Conservation (phyloP, 2,797 vertebrate species). For the Hyperoplus immaculatus region DNA sequence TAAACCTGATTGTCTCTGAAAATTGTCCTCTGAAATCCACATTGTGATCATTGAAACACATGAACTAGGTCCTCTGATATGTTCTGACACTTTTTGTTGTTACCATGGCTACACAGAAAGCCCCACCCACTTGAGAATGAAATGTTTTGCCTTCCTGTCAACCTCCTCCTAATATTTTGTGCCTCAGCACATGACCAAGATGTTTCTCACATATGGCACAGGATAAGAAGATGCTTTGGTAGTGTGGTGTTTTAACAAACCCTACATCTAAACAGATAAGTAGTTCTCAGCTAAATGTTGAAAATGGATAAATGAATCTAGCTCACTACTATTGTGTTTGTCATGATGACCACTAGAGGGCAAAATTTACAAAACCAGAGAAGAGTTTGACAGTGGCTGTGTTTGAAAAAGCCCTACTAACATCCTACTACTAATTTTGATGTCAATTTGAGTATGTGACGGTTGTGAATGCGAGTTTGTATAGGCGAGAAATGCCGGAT, state of each 20-base stretch:
- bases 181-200: constrained; percentile 12
- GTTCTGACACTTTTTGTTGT: constrained; percentile 74
- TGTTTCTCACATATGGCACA: not conserved
- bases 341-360: constrained; percentile 78
- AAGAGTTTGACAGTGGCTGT: not conserved
- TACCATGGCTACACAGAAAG: constrained; percentile 78
- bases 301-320: constrained; percentile 1
- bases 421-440: too few relatives aligned
- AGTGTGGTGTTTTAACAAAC: constrained; percentile 15
- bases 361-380: constrained; percentile 57
- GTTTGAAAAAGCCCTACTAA: too few relatives aligned
- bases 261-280: not conserved
- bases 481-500: too few relatives aligned
- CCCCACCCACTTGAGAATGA: constrained; percentile 70
- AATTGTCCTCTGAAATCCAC: constrained; percentile 52
- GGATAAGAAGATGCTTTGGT: constrained; percentile 4
- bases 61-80: constrained; percentile 68
- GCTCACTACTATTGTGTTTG: constrained; percentile 16
- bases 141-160: constrained; percentile 61
- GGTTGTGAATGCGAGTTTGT: too few relatives aligned
- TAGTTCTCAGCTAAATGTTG: not conserved
- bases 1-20: constrained; percentile 32
- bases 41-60: constrained; percentile 69
- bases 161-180: constrained; percentile 13
- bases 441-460: too few relatives aligned